Conservation (phyloP, 2,113 vertebrate species). For the Ciconia maguari region DNA sequence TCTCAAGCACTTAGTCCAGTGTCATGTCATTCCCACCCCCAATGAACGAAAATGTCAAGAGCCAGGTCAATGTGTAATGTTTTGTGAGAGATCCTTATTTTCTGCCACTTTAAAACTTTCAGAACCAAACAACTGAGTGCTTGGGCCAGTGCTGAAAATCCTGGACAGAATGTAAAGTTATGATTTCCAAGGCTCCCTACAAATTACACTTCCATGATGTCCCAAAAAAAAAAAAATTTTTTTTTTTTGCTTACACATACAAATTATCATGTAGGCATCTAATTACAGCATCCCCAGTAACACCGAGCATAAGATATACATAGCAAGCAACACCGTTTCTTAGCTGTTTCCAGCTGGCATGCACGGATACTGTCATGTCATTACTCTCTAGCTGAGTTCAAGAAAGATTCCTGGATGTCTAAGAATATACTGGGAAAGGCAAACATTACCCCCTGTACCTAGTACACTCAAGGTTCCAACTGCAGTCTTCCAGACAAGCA, state of each 20-base stretch:
- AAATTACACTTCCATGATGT: not conserved
- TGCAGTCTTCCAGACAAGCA: not conserved
- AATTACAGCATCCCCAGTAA: not conserved
- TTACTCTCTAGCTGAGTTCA: not conserved
- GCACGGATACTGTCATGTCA: not conserved
- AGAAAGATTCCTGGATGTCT: not conserved
- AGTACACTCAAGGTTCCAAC: not conserved
- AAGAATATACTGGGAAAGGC: not conserved
- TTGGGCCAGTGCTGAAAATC: not conserved
- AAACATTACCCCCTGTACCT: not conserved
- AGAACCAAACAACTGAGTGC: not conserved
- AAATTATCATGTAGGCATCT: not conserved
- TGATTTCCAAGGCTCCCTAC: not conserved
- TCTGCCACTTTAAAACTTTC: not conserved
- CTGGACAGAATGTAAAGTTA: not conserved
- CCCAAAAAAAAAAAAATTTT: not conserved
- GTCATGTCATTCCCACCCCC: not conserved
- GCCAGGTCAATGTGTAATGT: not conserved
- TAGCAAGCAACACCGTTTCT: not conserved
- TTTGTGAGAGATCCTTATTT: not conserved
- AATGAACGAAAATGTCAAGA: not conserved
- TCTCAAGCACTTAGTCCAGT: not conserved
- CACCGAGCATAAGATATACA: not conserved
- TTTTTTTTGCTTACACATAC: not conserved
- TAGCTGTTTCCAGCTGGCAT: not conserved